These are phyloP conservation scores for Melieria picta DNA, from an alignment of 2,888 invertebrate genomes.

Conservation along the genomic window DNA sequence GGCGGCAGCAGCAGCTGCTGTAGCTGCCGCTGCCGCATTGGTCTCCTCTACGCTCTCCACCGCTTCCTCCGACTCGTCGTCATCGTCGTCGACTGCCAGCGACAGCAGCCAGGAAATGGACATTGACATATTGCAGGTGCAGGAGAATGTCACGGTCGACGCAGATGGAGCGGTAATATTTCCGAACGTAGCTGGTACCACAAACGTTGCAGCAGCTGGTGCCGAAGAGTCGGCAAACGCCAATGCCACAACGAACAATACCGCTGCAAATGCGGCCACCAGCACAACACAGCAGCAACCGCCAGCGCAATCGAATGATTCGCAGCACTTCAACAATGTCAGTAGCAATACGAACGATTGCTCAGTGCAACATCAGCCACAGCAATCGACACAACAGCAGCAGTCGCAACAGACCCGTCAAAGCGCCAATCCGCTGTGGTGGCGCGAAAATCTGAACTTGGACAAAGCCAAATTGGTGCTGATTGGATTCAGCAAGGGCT, in stretches of 20 bases:
- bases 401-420: constrained; percentile 47
- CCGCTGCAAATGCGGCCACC: constrained; percentile 31
- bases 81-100: constrained; percentile 52
- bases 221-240: constrained; percentile 35
- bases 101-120: constrained; percentile 69
- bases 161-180: constrained; percentile 62
- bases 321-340: constrained; percentile 46
- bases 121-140: constrained; percentile 70
- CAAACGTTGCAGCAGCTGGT: constrained; percentile 16
- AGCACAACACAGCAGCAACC: constrained; percentile 35
- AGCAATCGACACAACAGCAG: constrained; percentile 39
- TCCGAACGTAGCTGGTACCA: constrained; percentile 43
- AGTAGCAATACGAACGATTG: constrained; percentile 46
- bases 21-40: constrained; percentile 49
- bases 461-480: constrained; percentile 72
- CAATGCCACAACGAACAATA: constrained; percentile 31
- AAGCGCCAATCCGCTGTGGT: constrained; percentile 69
- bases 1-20: constrained; percentile 62
- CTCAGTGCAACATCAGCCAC: constrained; percentile 39
- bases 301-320: constrained; percentile 47
- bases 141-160: constrained; percentile 65
- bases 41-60: constrained; percentile 50
- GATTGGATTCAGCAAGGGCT: constrained; percentile 92
- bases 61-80: constrained; percentile 49
- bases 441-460: constrained; percentile 70